These are phyloP conservation scores for Automeris io DNA, from an alignment of 2,888 invertebrate genomes.

Conservation along the genomic window DNA sequence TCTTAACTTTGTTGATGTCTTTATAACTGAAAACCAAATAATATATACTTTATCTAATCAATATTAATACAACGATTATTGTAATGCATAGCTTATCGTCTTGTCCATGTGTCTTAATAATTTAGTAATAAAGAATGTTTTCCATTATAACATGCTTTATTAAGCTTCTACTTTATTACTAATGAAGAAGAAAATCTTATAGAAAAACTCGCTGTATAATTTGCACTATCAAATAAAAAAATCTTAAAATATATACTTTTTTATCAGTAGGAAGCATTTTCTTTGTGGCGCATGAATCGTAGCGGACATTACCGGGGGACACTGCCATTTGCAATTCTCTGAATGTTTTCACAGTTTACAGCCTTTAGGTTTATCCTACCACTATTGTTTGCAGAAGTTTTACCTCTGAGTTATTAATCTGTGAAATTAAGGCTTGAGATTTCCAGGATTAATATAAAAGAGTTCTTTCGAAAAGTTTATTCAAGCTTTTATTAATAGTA, in stretches of 20 bases:
- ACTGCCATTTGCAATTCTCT: constrained; percentile 27
- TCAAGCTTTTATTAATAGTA: constrained; percentile 10
- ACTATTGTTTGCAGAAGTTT: constrained; percentile 43
- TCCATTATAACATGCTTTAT: too few relatives aligned
- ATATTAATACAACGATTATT: too few relatives aligned
- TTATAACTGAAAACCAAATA: too few relatives aligned
- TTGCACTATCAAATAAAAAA: too few relatives aligned
- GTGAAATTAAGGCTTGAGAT: constrained; percentile 29
- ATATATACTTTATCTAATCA: too few relatives aligned
- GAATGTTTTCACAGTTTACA: constrained; percentile 28
- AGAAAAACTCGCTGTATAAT: too few relatives aligned
- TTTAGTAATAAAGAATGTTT: too few relatives aligned
- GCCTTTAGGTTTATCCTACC: constrained; percentile 20
- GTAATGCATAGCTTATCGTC: too few relatives aligned
- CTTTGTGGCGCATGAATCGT: constrained; percentile 24
- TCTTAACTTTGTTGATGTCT: too few relatives aligned
- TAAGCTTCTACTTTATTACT: too few relatives aligned
- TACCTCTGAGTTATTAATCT: constrained; percentile 42
- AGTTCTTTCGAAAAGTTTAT: constrained; percentile 20
- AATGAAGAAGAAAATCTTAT: too few relatives aligned
- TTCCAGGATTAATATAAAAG: constrained; percentile 21
- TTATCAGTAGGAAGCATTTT: constrained; percentile 22
- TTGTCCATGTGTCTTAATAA: too few relatives aligned
- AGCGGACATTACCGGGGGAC: constrained; percentile 19
- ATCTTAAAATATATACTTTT: constrained; percentile 20